These are phyloP conservation scores for Megaustenia siamemsis DNA, from an alignment of 2,888 invertebrate genomes.

Conservation along the genomic window DNA sequence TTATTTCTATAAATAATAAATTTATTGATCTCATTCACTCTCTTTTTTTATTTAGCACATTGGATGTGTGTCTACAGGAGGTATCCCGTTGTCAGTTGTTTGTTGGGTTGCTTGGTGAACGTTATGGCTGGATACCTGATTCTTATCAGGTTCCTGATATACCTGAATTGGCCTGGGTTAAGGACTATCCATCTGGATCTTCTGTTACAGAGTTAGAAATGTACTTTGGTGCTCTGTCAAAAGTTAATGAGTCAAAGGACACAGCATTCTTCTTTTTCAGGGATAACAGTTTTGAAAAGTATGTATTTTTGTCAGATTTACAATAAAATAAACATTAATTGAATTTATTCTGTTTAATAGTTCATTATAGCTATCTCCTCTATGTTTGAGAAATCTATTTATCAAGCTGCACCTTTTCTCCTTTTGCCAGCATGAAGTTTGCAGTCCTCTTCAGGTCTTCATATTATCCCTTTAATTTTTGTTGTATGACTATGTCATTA, in stretches of 20 bases:
- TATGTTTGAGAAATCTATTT: no score
- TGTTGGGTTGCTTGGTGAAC: constrained; percentile 80
- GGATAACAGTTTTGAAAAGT: constrained; percentile 73
- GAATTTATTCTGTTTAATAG: background rate
- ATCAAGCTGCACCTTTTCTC: background rate
- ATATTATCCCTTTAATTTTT: no score
- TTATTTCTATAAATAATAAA: no score
- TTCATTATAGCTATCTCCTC: no score
- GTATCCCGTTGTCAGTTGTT: constrained; percentile 80
- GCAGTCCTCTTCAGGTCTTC: no score
- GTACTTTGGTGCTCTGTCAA: constrained; percentile 74
- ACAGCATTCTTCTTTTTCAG: constrained; percentile 80
- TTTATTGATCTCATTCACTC: no score
- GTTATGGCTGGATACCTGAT: constrained; percentile 80
- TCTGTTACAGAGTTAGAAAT: constrained; percentile 81
- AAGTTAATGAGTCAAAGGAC: constrained; percentile 62
- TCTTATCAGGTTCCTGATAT: constrained; percentile 73
- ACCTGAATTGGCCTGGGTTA: constrained; percentile 78
- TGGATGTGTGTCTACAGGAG: constrained; percentile 80
- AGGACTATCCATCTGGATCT: constrained; percentile 74
- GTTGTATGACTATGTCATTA: no score
- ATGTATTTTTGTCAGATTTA: constrained; percentile 34
- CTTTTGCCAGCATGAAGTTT: no score
- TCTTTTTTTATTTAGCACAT: constrained; percentile 70
- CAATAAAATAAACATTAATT: background rate